These are phyloP conservation scores for Drosophila guanche DNA, from an alignment of 1,140 invertebrate genomes.

Conservation along the genomic window DNA sequence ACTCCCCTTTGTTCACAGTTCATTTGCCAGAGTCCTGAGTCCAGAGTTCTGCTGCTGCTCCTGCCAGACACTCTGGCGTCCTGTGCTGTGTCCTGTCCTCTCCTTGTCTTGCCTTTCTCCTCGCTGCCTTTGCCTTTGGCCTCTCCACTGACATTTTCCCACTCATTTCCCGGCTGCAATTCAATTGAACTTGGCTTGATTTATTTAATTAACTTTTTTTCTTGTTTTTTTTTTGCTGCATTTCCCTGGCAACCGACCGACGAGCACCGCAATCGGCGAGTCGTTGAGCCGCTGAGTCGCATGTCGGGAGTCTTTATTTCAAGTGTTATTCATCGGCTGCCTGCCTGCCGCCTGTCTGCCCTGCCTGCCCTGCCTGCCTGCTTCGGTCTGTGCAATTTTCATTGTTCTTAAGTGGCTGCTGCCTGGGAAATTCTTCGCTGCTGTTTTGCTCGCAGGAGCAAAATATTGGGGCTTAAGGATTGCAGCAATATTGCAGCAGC, in stretches of 20 bases:
- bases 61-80: constrained; percentile 4
- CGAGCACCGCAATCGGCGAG: constrained; percentile 44
- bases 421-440: constrained; percentile 33
- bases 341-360: not conserved
- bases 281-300: constrained; percentile 37
- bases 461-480: constrained; percentile 3
- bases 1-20: constrained; percentile 56
- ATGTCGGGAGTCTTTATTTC: constrained; percentile 35
- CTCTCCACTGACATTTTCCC: constrained; percentile 60
- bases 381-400: constrained; percentile 28
- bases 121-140: constrained; percentile 2
- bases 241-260: constrained; percentile 1
- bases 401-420: constrained; percentile 62
- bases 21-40: constrained; percentile 54
- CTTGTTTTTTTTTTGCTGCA: not conserved
- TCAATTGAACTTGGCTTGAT: constrained; percentile 79
- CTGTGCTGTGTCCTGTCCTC: too few relatives aligned
- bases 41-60: constrained; percentile 7
- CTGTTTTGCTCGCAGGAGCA: not conserved
- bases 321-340: constrained; percentile 37
- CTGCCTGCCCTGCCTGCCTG: constrained; percentile 26
- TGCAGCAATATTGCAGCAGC: constrained; percentile 15
- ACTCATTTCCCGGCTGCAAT: constrained; percentile 75
- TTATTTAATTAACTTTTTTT: constrained; percentile 79
- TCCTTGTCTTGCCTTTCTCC: constrained; percentile 1